These are phyloP conservation scores for Sminthurinus aureus DNA, from an alignment of 2,888 invertebrate genomes.

Conservation along the genomic window DNA sequence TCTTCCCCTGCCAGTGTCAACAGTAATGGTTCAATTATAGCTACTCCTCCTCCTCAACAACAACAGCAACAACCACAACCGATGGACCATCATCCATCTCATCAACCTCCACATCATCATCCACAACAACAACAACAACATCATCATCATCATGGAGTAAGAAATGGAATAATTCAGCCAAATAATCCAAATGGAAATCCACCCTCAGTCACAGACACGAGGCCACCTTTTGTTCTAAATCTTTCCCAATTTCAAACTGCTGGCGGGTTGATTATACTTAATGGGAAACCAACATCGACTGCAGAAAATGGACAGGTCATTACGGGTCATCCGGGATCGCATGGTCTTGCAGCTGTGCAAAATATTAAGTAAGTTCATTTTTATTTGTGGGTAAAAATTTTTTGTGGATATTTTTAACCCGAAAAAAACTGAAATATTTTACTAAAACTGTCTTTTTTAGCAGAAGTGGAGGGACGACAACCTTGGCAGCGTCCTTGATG, in stretches of 20 bases:
- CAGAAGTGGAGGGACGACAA: constrained; percentile 44
- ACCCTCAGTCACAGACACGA: not conserved
- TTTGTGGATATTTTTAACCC: not conserved
- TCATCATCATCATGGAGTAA: constrained; percentile 37
- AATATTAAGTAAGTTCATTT: constrained; percentile 53
- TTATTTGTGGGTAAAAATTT: not conserved
- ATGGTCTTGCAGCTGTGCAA: constrained; percentile 55
- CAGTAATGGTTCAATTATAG: constrained; percentile 2
- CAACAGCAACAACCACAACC: not conserved
- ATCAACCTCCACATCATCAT: constrained; percentile 29
- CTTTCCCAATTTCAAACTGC: constrained; percentile 82
- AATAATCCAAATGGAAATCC: not conserved
- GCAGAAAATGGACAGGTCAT: not conserved
- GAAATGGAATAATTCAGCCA: not conserved
- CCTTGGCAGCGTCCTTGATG: constrained; percentile 56
- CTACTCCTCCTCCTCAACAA: not conserved
- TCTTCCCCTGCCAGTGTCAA: not conserved
- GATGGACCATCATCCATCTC: constrained; percentile 17
- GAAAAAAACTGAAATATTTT: not conserved
- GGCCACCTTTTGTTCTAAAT: constrained; percentile 72
- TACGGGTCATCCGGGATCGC: constrained; percentile 27
- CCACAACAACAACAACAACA: constrained; percentile 46
- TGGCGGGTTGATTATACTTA: constrained; percentile 80
- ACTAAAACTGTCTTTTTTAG: not conserved
- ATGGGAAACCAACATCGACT: constrained; percentile 62